Conservation (phyloP, 2,113 vertebrate species). For the Manacus vitellinus region DNA sequence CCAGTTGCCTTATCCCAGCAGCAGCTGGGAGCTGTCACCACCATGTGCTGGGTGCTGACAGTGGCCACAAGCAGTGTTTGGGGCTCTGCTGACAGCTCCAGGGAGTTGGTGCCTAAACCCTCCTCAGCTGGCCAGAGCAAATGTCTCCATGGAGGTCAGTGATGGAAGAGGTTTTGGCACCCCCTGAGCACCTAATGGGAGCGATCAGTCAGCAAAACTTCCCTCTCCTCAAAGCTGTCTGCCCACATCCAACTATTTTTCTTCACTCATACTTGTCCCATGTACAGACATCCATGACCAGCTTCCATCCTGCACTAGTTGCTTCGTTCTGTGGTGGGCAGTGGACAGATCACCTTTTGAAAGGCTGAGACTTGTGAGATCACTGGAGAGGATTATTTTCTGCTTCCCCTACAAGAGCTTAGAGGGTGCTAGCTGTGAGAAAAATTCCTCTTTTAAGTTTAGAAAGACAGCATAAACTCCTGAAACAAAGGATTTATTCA, state of each 20-base stretch:
- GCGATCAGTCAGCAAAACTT: neutral
- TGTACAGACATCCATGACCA: neutral
- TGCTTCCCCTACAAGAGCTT: neutral
- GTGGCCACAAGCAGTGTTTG: neutral
- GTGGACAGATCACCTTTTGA: neutral
- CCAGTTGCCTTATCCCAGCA: neutral
- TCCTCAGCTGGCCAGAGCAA: neutral
- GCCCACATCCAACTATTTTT: neutral
- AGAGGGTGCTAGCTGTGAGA: neutral
- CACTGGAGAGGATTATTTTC: neutral
- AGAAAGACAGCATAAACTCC: no score
- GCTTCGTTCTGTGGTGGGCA: neutral
- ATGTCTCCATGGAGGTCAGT: neutral
- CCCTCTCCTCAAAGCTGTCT: neutral
- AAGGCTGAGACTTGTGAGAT: neutral
- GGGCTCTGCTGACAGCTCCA: neutral
- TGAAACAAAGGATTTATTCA: no score
- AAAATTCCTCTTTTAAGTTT: no score
- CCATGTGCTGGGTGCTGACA: rapidly evolving
- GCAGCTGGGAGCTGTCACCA: neutral
- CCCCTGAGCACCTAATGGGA: neutral
- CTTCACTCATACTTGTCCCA: neutral
- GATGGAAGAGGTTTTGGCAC: neutral
- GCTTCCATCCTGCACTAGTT: neutral
- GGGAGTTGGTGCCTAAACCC: neutral